Conservation (phyloP, 2,888 invertebrate species). For the Cephus spinipes region DNA sequence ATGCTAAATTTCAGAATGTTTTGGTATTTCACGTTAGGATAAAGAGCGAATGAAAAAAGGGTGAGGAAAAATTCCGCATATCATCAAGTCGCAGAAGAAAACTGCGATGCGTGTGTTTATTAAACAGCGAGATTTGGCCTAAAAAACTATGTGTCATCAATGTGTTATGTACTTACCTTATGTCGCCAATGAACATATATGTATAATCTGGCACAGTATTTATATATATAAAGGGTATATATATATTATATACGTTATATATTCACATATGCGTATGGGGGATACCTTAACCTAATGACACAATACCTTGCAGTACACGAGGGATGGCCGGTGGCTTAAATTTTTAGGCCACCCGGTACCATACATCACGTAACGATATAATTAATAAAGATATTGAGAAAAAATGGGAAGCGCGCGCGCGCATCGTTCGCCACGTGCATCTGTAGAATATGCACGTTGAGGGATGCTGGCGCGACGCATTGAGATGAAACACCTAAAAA, state of each 20-base stretch:
- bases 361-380: neutral
- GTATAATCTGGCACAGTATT: constrained; percentile 8
- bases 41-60: too few relatives aligned
- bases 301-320: constrained; percentile 20
- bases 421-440: neutral
- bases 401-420: neutral
- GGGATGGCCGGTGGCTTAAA: constrained; percentile 12
- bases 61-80: too few relatives aligned
- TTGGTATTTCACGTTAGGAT: too few relatives aligned
- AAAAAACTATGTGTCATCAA: constrained; percentile 47
- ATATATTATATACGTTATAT: constrained; percentile 20
- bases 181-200: constrained; percentile 20
- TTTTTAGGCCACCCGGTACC: too few relatives aligned
- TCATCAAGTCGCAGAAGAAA: too few relatives aligned
- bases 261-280: constrained; percentile 11
- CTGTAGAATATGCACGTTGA: neutral
- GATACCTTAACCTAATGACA: neutral
- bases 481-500: neutral
- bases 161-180: constrained; percentile 40
- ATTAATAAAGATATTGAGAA: neutral
- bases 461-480: neutral
- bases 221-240: constrained; percentile 8
- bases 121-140: constrained; percentile 45
- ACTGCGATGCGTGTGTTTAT: constrained; percentile 4
- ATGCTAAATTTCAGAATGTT: too few relatives aligned